Percentiles rank a stretch among this genome's conserved stretches.
phyloP scores from a whole-genome alignment of 2,888 invertebrate genomes.

The Torymus texanus region DNA sequence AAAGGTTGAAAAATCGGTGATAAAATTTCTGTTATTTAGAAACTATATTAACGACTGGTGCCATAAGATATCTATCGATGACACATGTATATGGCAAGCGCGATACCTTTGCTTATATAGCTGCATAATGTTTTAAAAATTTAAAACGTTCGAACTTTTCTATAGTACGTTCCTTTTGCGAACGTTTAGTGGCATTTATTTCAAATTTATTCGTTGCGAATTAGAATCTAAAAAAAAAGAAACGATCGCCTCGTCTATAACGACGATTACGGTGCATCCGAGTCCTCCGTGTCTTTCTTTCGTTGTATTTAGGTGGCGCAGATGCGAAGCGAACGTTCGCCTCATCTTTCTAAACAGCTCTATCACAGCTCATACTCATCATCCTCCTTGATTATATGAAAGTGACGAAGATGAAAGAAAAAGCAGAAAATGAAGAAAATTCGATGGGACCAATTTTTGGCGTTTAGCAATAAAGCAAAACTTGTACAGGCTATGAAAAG shows the following conservation, averaged over 20 bases:
- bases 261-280: background rate
- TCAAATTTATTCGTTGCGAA: constrained; percentile 9
- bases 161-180: background rate
- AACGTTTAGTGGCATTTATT: background rate
- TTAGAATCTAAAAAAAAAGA: constrained; percentile 9
- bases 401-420: background rate
- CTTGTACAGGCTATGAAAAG: no score
- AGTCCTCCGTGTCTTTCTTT: constrained; percentile 46
- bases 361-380: background rate
- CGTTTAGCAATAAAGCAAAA: constrained; percentile 31
- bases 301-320: constrained; percentile 54
- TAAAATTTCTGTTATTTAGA: background rate
- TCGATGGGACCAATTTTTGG: constrained; percentile 56
- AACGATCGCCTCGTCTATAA: no score
- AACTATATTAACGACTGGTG: constrained; percentile 37
- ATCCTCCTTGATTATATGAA: background rate
- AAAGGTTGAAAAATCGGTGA: background rate
- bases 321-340: constrained; percentile 43
- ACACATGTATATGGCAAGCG: constrained; percentile 33
- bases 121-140: constrained; percentile 16
- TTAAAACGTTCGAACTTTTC: constrained; percentile 19
- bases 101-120: constrained; percentile 23
- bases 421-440: constrained; percentile 3
- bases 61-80: constrained; percentile 32
- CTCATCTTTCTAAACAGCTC: constrained; percentile 5